These are phyloP conservation scores for Myanophis thanlyinensis DNA, from an alignment of 2,113 vertebrate species.

Conservation along the genomic window DNA sequence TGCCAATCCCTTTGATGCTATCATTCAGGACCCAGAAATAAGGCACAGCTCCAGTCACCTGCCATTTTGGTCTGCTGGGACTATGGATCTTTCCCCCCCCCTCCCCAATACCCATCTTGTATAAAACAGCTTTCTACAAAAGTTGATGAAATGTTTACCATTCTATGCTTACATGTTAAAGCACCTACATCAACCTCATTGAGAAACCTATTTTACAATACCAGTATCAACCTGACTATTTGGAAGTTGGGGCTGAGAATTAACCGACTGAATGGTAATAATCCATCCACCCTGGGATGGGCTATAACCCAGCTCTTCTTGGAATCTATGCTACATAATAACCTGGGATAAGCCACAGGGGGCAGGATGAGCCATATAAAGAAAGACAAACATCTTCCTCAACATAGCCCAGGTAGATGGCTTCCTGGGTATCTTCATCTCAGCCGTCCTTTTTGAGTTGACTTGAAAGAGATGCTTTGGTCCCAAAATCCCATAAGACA, in stretches of 20 bases:
- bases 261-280: background rate
- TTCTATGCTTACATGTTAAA: background rate
- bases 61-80: background rate
- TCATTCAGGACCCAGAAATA: background rate
- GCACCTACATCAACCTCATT: background rate
- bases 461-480: background rate
- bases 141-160: background rate
- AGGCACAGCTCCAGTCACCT: background rate
- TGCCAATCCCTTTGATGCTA: background rate
- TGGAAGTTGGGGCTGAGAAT: background rate
- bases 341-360: background rate
- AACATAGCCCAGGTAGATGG: background rate
- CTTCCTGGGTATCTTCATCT: background rate
- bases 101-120: background rate
- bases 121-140: background rate
- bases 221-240: background rate
- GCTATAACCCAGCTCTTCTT: background rate
- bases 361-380: background rate
- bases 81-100: background rate
- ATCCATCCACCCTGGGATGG: background rate
- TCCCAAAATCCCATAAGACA: background rate
- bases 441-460: background rate
- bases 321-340: background rate
- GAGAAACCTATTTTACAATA: background rate
- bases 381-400: background rate